Conservation (phyloP, 2,797 vertebrate species). For the Argentina silus region DNA sequence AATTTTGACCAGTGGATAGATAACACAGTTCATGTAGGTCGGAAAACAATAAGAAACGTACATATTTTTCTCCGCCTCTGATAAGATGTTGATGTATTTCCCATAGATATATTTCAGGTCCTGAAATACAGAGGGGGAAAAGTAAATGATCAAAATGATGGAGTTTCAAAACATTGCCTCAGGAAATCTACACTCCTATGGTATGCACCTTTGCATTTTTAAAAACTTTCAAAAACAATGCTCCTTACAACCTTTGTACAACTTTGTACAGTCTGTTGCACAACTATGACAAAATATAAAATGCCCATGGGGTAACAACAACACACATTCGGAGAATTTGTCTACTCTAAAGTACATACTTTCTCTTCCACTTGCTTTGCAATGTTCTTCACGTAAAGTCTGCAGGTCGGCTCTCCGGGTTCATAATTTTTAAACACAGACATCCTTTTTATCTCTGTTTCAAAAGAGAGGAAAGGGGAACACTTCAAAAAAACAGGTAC, state of each 20-base stretch:
- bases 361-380: constrained; percentile 96
- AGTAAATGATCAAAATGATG: constrained; percentile 4
- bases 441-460: constrained; percentile 92
- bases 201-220: not conserved
- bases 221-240: not conserved
- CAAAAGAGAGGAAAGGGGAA: constrained; percentile 31
- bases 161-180: not conserved
- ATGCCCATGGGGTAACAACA: no score
- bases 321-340: constrained; percentile 14
- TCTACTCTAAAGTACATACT: constrained; percentile 70
- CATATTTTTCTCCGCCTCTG: constrained; percentile 93
- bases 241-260: no score
- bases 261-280: not conserved
- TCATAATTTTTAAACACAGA: constrained; percentile 97
- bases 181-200: no score
- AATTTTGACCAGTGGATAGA: no score
- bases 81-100: constrained; percentile 88
- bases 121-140: constrained; percentile 66
- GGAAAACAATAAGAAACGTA: constrained; percentile 68
- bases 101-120: constrained; percentile 97
- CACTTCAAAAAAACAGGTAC: constrained; percentile 10
- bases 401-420: constrained; percentile 95
- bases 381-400: constrained; percentile 98
- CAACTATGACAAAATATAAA: no score
- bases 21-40: not conserved